Base-by-base conservation (phyloP, 2,888 invertebrate species). In the Alloplasta piceator region DNA sequence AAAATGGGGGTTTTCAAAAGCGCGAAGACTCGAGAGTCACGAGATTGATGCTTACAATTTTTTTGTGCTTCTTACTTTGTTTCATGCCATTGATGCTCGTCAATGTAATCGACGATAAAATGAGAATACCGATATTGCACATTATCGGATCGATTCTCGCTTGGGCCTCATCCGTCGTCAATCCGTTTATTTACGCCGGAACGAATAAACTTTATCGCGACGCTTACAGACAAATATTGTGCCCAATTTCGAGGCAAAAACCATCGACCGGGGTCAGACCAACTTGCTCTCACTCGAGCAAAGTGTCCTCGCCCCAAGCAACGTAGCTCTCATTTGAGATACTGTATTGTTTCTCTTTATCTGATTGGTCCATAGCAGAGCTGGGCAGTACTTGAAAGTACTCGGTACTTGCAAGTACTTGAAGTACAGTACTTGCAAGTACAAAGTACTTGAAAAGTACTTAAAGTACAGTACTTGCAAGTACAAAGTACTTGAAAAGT, bases 111-210 rank as follows among this genome's bases (percentile, higher is more conserved):
- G 97, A 97, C 90, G 97, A 97, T 89, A 94, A 95, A 82, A 95
- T 95, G 60, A 93, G 93, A 26, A 94, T 94, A 87, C 97, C 98
- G 4, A 94, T 95, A 92, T 92, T 97, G 0, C 97, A 98, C 90
- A 95, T 98, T 81, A 93, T 97, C 73, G 96, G 97, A 0, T 97
- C 97, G 0, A 95, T 98, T 68, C 93, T 97, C 83, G 97, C 98
- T 0, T 98, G 98, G 97, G 96, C 97, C 0, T 97, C 98, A 0
- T 96, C 97, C 79, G 97, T 98, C 67, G 94, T 98, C 85, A 98
- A 98, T 92, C 98, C 98, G 0, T 94, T 98, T 82, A 97, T 98
- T 84, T 98, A 98, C 92, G 98, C 98, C 4, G 96, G 96, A 6
- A 97, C 97, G 85, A 98, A 98, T 91, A 94, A 96, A 83, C 96